Base-by-base conservation (phyloP, 2,113 vertebrate species). In the Pogona vitticeps region DNA sequence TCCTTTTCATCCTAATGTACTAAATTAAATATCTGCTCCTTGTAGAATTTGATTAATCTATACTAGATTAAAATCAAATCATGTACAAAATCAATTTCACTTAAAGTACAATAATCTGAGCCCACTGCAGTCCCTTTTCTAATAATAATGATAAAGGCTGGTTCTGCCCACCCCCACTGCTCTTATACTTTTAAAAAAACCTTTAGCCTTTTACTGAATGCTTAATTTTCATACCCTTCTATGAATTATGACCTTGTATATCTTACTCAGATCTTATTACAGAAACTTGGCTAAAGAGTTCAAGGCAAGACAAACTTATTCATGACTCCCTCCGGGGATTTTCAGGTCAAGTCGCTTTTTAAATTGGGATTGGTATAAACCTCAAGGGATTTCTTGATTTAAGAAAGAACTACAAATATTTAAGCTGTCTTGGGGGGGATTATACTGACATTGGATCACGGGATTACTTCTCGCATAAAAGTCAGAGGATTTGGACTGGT, bases 31-130 rank as follows among this genome's bases (percentile, higher is more conserved):
- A 97, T 97, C 96, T 96, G 90, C 87, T 96, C 95, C 96, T 96
- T 95, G 94, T 95, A 96, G 95, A 96, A 97, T 97, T 96, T 96
- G 94, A 97, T 96, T 97, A 95, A 96, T 94, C 93, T 95, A 96
- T 95, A 96, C 95, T 96, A 96, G 95, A 97, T 97, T 97, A 97
- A 97, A 97, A 97, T 97, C 95, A 97, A 97, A 97, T 97, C 96
- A 96, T 96, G 95, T 94, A 92, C 94, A 96, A 97, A 97, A 97
- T 97, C 96, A 97, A 96, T 97, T 97, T 97, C 95, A 95, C 94
- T 97, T 96, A 96, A 95, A 95, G 91, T 96, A 97, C 92, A 96
- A 97, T 97, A 97, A 97, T 96, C 96, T 93, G 83, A 94, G 92
- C 85, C 96, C 92, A 95, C 91, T 90, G 94, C 96, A 95, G 95